Base-by-base conservation (phyloP, 1,140 invertebrate genomes). In the Dendroctonus ponderosae region DNA sequence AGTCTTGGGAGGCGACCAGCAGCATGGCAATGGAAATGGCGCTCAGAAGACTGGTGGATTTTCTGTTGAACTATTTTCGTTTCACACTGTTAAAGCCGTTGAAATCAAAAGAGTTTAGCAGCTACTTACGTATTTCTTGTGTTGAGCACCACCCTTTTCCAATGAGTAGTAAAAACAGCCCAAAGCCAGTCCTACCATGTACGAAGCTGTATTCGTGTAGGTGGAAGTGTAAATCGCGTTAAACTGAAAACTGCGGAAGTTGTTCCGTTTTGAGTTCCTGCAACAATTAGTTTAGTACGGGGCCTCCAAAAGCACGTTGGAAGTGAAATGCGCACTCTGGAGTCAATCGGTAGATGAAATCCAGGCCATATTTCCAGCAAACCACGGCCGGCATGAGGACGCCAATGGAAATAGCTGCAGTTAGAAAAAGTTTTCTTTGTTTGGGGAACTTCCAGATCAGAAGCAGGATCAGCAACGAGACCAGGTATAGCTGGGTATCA, bases 401-500 rank as follows among this genome's bases (percentile, higher is more conserved):
- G 37, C 68, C 62, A 26, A 70, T 41, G 4, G 62, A 6, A 12
- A 72, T 8, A 62, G 11, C 57, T n/a, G 50, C 49, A 39, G 43
- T 12, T 46, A 71, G 41, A n/a, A 66, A 43, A 6, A 50, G 7
- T 41, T 50, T 62, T 4, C 46, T 44, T 8, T 49, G 59, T 41
- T 48, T 52, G 42, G 60, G 66, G 46, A 62, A 68, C 62, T 69
- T 70, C 62, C 63, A 67, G 37, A 68, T 68, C 3, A 67, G n/a
- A 8, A 61, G 54, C 8, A 74, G 57, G 38, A 74, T 44, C 12
- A 69, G 9, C 12, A 72, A 53, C 6, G 66, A 67, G 37, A 74
- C n/a, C 12, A 69, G 14, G 38, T 74, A 74, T 9, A 74, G 48
- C 57, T 74, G 72, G 5, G 69, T 71, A 56, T 74, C 72, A 5